Percentiles rank a stretch among this genome's conserved stretches.
Conservation (phyloP, 1,140 invertebrate species). For the Batillaria attramentaria region DNA sequence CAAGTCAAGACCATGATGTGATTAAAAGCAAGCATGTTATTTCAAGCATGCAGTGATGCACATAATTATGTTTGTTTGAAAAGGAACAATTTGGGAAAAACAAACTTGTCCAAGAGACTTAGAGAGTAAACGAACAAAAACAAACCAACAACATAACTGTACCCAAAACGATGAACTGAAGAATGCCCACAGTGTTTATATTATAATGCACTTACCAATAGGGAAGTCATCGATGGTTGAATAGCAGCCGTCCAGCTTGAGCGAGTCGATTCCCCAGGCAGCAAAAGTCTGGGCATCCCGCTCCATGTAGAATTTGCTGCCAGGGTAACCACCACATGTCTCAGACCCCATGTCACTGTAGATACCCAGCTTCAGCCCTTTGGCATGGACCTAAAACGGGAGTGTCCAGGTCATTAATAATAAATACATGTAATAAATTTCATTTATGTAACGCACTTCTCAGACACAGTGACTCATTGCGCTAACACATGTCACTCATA, state of each 20-base stretch:
- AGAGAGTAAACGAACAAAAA: neutral
- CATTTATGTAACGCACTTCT: too few species aligned
- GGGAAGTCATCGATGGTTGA: conserved; percentile 73
- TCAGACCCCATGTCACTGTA: conserved; percentile 97
- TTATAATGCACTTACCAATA: too few species aligned
- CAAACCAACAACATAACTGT: neutral
- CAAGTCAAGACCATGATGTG: too few species aligned
- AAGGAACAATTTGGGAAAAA: too few species aligned
- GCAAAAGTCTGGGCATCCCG: conserved; percentile 93
- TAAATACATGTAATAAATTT: too few species aligned
- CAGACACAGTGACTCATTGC: neutral
- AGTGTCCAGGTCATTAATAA: too few species aligned
- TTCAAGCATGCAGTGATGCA: neutral
- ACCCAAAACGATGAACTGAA: too few species aligned
- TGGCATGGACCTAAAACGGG: conserved; percentile 89
- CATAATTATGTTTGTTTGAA: too few species aligned
- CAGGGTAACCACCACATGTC: conserved; percentile 96
- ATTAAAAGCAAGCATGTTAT: too few species aligned
- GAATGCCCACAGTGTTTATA: neutral
- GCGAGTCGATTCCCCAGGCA: conserved; percentile 97
- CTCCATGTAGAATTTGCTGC: conserved; percentile 88
- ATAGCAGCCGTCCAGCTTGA: conserved; percentile 97
- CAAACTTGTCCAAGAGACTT: neutral
- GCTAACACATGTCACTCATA: too few species aligned
- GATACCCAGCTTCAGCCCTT: conserved; percentile 96